A percentile compares a stretch with the other conserved stretches of the same genome.
phyloP scores from a whole-genome alignment of 1,140 invertebrate genomes.

The Drosophila miranda region DNA sequence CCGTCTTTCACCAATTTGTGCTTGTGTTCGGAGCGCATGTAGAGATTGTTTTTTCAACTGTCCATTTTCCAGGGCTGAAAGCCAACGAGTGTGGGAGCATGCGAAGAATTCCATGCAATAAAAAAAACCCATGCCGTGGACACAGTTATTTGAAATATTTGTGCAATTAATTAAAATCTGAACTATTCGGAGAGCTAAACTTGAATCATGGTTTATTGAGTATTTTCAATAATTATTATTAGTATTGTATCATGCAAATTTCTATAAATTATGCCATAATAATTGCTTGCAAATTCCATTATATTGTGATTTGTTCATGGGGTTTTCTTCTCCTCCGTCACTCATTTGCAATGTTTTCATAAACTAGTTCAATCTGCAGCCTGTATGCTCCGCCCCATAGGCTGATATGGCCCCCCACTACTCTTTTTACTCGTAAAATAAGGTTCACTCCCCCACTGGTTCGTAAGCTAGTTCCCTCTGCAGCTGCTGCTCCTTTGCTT shows the following conservation, averaged over 20 bases:
- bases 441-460: conserved; percentile 32
- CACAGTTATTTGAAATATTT: too few relatives aligned
- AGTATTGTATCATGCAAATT: background rate
- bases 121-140: conserved; percentile 15
- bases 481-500: conserved; percentile 26
- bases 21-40: conserved; percentile 26
- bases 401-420: too few relatives aligned
- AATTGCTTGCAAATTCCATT: conserved; percentile 20
- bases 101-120: conserved; percentile 25
- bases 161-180: too few relatives aligned
- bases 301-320: conserved; percentile 22
- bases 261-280: conserved; percentile 7
- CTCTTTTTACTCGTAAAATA: background rate
- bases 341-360: too few relatives aligned
- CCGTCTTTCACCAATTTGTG: background rate
- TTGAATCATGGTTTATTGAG: conserved; percentile 1
- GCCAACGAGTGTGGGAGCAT: conserved; percentile 1
- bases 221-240: conserved; percentile 10
- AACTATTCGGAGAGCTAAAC: too few relatives aligned
- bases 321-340: too few relatives aligned
- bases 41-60: conserved; percentile 60
- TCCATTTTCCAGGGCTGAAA: conserved; percentile 49
- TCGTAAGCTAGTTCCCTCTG: conserved; percentile 23
- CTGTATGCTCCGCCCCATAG: too few relatives aligned
- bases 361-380: too few relatives aligned